phyloP scores from a whole-genome alignment of 2,113 vertebrate species.

The Hemibagrus wyckioides region DNA sequence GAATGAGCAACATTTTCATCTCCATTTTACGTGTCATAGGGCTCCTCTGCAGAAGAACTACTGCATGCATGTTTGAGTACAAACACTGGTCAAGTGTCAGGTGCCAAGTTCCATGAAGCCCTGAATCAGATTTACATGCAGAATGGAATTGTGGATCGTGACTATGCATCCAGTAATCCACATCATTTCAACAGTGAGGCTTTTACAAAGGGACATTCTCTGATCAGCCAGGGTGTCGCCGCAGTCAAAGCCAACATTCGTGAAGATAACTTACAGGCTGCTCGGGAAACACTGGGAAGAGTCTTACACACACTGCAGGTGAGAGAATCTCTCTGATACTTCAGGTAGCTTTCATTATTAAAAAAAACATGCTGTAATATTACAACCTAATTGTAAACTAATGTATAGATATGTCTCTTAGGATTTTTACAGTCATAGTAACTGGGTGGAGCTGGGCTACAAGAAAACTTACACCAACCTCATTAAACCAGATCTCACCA shows the following conservation, averaged over 20 bases:
- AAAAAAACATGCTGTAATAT: not conserved
- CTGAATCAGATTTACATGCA: conserved; percentile 70
- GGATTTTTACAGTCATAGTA: conserved; percentile 78
- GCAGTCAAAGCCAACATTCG: conserved; percentile 65
- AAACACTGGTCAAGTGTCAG: conserved; percentile 68
- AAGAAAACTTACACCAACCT: conserved; percentile 65
- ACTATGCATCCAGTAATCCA: conserved; percentile 61
- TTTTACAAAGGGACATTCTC: conserved; percentile 62
- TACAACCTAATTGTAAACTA: not conserved
- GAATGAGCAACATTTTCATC: not conserved
- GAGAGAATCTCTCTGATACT: not conserved
- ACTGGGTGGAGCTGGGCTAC: conserved; percentile 74
- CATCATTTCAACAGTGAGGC: conserved; percentile 73
- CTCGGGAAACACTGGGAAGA: conserved; percentile 69
- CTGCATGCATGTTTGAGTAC: conserved; percentile 69
- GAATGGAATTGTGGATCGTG: conserved; percentile 66
- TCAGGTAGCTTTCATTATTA: not conserved
- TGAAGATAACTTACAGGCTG: conserved; percentile 64
- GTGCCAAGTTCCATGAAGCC: conserved; percentile 67
- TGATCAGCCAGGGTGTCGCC: conserved; percentile 60
- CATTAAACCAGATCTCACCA: conserved; percentile 61
- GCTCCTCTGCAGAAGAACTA: conserved; percentile 67
- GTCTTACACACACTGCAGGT: conserved; percentile 74
- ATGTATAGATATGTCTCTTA: conserved; percentile 38
- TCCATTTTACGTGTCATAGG: conserved; percentile 54